These are phyloP conservation scores for Yponomeuta cagnagella DNA, from an alignment of 2,888 invertebrate species.

Conservation along the genomic window DNA sequence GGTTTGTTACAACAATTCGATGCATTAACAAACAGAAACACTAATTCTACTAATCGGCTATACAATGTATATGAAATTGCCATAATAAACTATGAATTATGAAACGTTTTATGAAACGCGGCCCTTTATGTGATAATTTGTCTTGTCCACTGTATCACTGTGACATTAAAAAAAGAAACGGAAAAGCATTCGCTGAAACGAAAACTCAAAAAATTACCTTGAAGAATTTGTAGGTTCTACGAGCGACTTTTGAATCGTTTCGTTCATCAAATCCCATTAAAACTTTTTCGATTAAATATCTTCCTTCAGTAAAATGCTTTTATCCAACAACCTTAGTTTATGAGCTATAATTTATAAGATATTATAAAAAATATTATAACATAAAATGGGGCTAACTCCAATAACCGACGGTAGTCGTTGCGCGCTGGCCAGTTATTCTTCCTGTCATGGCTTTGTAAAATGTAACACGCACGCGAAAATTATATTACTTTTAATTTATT, in stretches of 20 bases:
- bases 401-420: too few species aligned
- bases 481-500: too few species aligned
- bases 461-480: too few species aligned
- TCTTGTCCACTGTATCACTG: too few species aligned
- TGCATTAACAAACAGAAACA: too few species aligned
- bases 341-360: background rate
- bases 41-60: too few species aligned
- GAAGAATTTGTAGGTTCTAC: slow-evolving; percentile 46
- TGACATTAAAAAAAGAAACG: slow-evolving; percentile 20
- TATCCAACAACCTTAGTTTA: slow-evolving; percentile 41
- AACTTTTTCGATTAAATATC: slow-evolving; percentile 71
- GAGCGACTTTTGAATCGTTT: slow-evolving; percentile 38
- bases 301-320: slow-evolving; percentile 56
- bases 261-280: slow-evolving; percentile 67
- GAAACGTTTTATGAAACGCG: too few species aligned
- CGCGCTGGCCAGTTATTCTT: too few species aligned
- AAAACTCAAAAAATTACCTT: slow-evolving; percentile 43
- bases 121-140: too few species aligned
- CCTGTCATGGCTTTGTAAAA: too few species aligned
- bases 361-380: slow-evolving; percentile 1
- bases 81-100: slow-evolving; percentile 7
- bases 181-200: slow-evolving; percentile 34
- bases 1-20: too few species aligned
- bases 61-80: background rate
- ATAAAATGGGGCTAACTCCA: too few species aligned